phyloP scores from a whole-genome alignment of 2,113 vertebrate species.

The Lophura nycthemera region DNA sequence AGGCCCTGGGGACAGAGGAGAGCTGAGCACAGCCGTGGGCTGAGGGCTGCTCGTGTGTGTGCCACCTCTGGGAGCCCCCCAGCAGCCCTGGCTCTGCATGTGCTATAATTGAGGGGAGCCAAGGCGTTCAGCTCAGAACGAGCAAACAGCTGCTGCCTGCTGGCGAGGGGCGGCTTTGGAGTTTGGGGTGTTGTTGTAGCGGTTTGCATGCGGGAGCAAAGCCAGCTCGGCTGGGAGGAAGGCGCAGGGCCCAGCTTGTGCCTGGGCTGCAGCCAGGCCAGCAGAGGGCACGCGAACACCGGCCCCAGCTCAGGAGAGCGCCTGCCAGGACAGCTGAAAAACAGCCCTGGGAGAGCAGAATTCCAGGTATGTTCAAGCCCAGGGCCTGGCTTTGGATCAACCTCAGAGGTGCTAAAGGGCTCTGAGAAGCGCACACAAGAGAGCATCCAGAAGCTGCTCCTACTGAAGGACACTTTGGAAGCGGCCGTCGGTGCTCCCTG shows the following conservation, averaged over 20 bases:
- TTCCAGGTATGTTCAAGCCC: background rate
- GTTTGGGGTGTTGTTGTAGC: background rate
- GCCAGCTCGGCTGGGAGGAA: background rate
- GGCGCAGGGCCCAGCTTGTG: background rate
- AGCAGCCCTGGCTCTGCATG: background rate
- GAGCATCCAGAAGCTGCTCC: background rate
- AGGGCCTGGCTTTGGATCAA: background rate
- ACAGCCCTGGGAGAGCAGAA: background rate
- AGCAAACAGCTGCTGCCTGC: background rate
- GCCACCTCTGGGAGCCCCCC: background rate
- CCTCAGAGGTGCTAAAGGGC: background rate
- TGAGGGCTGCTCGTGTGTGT: rapidly evolving
- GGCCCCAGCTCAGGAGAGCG: rapidly evolving
- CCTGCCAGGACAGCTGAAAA: rapidly evolving
- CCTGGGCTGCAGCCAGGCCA: rapidly evolving
- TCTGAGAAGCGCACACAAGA: background rate
- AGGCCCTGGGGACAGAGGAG: constrained; percentile 79
- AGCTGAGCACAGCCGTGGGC: background rate
- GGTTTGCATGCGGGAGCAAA: background rate
- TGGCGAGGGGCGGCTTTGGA: background rate
- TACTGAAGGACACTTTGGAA: background rate
- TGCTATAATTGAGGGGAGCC: background rate
- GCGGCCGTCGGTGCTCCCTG: background rate
- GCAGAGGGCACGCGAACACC: background rate
- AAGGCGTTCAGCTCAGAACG: background rate